Evolutionary conservation across 2,888 invertebrate genomes (phyloP), one percentile per base, ranked within the genome.

Genomic region (Aradus depressus): DNA sequence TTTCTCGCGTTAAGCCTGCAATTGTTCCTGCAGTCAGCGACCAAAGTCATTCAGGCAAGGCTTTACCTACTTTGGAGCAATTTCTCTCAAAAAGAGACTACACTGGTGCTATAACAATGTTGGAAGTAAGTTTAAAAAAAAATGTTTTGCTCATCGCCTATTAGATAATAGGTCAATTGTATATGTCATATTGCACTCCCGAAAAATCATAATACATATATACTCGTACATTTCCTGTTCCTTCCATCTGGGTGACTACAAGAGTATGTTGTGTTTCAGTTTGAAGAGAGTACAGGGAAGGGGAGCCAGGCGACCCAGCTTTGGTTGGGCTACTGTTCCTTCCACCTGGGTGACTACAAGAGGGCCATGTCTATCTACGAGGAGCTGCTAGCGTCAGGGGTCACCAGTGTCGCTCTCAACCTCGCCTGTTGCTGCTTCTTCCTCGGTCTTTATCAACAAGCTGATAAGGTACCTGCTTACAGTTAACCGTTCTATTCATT

Each of bases 341-440:
- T 96, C 70, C 96, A 97, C 68, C 74, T 93, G 54, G 96, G 93
- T 2, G 92, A 97, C 65, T 95, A 93, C 70, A 82, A 84, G 62
- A 78, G 80, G 61, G 80, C 91, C 0, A 70, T 89, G 61, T 76
- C 82, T 56, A 76, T 82, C 44, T 89, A 86, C 66, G 73, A 77
- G 62, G 69, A 66, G 50, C 61, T 80, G 61, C 65, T 70, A 10
- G 67, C 76, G 58, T 66, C 75, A 43, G 64, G 74, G 14, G 73
- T 80, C 63, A 57, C 66, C 28, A 80, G 85, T 61, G 69, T 88
- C 4, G 71, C 75, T 42, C 74, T 85, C 25, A 92, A 92, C 67
- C 71, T 92, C 10, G 93, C 91, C 2, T 95, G 96, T 59, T 93
- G 93, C 67, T 89, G 89, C 69, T 97, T 97, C 68, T 95, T 91